A percentile compares a stretch with the other conserved stretches of the same genome.
phyloP scores from a whole-genome alignment of 2,888 invertebrate species.

The Cyclophora albipunctata region DNA sequence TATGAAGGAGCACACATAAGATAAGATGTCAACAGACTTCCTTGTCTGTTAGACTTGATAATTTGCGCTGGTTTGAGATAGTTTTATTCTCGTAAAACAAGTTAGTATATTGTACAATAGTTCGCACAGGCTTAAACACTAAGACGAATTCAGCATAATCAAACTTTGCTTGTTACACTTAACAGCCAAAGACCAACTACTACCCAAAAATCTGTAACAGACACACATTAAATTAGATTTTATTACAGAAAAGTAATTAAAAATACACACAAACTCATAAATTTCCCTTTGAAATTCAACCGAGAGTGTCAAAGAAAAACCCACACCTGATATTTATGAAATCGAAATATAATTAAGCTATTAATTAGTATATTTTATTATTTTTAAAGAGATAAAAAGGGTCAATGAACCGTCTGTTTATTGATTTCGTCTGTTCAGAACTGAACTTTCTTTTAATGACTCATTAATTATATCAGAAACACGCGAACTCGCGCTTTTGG shows the following conservation, averaged over 20 bases:
- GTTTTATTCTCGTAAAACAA: too few species aligned
- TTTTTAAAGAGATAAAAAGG: not conserved
- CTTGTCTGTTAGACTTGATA: too few species aligned
- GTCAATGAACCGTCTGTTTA: not conserved
- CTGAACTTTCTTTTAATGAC: conserved; percentile 1
- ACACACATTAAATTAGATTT: not conserved
- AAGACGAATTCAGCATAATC: too few species aligned
- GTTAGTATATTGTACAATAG: too few species aligned
- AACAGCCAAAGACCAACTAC: too few species aligned
- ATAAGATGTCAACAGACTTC: too few species aligned
- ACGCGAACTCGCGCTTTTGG: too few species aligned
- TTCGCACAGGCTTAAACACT: too few species aligned
- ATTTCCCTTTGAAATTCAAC: not conserved
- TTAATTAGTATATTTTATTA: conserved; percentile 6
- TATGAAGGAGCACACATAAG: too few species aligned
- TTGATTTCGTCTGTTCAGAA: not conserved
- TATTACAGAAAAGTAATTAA: not conserved
- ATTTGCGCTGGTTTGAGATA: too few species aligned
- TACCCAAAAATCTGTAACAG: too few species aligned
- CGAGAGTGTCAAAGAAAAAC: not conserved
- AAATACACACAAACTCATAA: not conserved
- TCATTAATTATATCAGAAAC: conserved; percentile 1
- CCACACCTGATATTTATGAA: not conserved
- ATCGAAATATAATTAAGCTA: conserved; percentile 11
- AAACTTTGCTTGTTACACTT: too few species aligned